A percentile compares a stretch with the other conserved stretches of the same genome.
Evolutionary conservation across 1,140 invertebrate species (phyloP).

Genomic region (Drosophila erecta): DNA sequence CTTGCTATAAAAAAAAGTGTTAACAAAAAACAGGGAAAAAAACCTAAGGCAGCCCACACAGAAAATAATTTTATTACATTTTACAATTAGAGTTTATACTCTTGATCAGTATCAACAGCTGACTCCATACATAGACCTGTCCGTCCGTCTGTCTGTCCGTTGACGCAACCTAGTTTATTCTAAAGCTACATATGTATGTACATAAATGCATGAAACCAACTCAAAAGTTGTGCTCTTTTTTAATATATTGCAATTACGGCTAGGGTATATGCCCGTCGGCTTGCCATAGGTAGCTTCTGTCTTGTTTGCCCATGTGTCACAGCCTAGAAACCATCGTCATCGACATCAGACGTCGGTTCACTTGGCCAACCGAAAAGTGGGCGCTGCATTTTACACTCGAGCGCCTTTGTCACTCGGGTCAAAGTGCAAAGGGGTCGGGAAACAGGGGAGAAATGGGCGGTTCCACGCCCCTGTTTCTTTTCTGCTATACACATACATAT

Average conservation of each 20-base stretch:
- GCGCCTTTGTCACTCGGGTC: conserved; percentile 39
- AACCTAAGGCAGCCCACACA: background rate
- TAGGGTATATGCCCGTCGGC: too few relatives aligned
- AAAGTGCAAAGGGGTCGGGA: conserved; percentile 1
- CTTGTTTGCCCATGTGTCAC: conserved; percentile 4
- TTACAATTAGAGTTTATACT: too few relatives aligned
- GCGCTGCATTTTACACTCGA: conserved; percentile 67
- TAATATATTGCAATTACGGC: too few relatives aligned
- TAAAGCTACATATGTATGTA: too few relatives aligned
- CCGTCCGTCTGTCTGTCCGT: too few relatives aligned
- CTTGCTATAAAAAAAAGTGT: background rate
- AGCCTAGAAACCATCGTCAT: conserved; percentile 17
- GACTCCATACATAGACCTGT: too few relatives aligned
- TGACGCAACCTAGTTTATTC: too few relatives aligned
- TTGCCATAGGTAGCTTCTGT: background rate
- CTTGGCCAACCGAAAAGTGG: conserved; percentile 39
- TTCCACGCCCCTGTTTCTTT: background rate
- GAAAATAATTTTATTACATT: background rate
- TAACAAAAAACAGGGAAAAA: background rate
- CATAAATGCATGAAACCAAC: too few relatives aligned
- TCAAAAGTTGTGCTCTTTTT: too few relatives aligned
- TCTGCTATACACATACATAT: conserved; percentile 1
- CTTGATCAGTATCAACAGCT: too few relatives aligned
- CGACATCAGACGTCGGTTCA: conserved; percentile 32
- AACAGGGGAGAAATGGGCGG: background rate